phyloP scores from a whole-genome alignment of 2,888 invertebrate species.

The Villa cingulata region DNA sequence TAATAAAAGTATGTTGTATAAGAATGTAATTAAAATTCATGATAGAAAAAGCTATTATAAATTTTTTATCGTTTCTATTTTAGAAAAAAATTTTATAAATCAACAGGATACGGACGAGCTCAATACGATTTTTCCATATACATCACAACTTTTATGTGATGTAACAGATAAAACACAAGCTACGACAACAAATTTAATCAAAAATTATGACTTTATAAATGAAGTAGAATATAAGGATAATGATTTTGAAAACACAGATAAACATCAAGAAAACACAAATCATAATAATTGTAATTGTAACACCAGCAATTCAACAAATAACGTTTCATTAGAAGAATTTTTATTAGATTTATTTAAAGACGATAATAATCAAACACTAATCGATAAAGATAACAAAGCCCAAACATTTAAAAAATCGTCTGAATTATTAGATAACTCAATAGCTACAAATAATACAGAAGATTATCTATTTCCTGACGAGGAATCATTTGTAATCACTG shows the following conservation, averaged over 20 bases:
- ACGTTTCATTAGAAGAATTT: background rate
- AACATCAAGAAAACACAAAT: no score
- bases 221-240: background rate
- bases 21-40: no score
- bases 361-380: background rate
- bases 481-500: background rate
- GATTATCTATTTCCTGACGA: background rate
- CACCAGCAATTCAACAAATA: background rate
- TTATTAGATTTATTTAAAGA: background rate
- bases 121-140: background rate
- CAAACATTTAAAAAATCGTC: background rate
- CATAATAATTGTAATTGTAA: background rate
- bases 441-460: background rate
- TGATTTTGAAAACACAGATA: no score
- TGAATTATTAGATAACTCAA: background rate
- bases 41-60: no score
- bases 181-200: background rate
- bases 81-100: background rate
- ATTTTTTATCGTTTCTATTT: background rate
- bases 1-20: background rate
- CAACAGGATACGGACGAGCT: background rate
- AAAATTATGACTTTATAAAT: background rate
- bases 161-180: background rate
- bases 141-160: background rate
- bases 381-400: background rate